These are phyloP conservation scores for Magallana ariakensis DNA, from an alignment of 1,140 invertebrate species.

Conservation along the genomic window DNA sequence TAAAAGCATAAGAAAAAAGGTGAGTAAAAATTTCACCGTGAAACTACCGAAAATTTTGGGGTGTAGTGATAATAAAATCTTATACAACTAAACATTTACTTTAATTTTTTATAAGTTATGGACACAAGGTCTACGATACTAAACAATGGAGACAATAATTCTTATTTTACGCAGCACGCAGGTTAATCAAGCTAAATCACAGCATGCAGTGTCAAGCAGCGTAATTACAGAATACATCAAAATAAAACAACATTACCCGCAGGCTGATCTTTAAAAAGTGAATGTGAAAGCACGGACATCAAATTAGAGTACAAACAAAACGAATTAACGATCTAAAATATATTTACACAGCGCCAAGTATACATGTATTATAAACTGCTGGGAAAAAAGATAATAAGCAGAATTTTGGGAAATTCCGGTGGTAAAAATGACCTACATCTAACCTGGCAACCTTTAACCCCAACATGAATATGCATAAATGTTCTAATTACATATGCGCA, in stretches of 20 bases:
- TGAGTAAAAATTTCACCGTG: too few species aligned
- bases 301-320: conserved; percentile 32
- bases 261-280: conserved; percentile 35
- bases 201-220: conserved; percentile 36
- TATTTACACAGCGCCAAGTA: neutral
- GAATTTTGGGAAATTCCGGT: neutral
- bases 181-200: conserved; percentile 34
- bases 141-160: neutral
- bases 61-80: neutral
- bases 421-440: conserved; percentile 5
- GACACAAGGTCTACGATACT: too few species aligned
- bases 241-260: conserved; percentile 28
- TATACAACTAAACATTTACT: neutral
- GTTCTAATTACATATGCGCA: too few species aligned
- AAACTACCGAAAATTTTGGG: neutral
- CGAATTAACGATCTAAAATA: neutral
- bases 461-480: neutral
- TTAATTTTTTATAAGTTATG: neutral
- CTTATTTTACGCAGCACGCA: conserved; percentile 33
- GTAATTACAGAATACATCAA: conserved; percentile 11
- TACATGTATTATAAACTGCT: neutral
- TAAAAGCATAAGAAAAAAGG: too few species aligned
- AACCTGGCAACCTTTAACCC: neutral
- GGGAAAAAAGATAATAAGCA: neutral
- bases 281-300: conserved; percentile 11